Percentiles rank a stretch among this genome's conserved stretches.
Conservation (phyloP, 2,113 vertebrate genomes). For the Pelobates fuscus region DNA sequence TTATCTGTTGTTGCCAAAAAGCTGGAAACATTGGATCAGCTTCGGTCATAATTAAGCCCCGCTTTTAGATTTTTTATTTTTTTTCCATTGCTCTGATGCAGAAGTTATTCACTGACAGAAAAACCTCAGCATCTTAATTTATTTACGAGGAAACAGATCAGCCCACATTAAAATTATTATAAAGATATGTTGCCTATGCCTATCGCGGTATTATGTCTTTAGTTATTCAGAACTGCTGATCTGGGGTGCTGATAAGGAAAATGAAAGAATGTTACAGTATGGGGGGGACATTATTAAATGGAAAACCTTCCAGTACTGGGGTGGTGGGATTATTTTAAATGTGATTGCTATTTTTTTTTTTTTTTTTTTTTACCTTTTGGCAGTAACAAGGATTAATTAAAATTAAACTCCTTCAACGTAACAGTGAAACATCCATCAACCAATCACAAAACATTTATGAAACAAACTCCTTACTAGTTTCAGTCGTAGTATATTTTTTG, state of each 20-base stretch:
- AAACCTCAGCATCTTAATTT: slow-evolving; percentile 43
- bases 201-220: slow-evolving; percentile 7
- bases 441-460: no score
- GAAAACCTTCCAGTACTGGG: background rate
- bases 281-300: no score
- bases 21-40: slow-evolving; percentile 42
- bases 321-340: no score
- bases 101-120: slow-evolving; percentile 56
- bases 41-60: slow-evolving; percentile 48
- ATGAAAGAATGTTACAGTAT: background rate
- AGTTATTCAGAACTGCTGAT: background rate
- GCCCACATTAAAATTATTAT: slow-evolving; percentile 62
- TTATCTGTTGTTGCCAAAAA: slow-evolving; percentile 55
- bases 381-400: no score
- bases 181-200: slow-evolving; percentile 33
- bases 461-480: no score
- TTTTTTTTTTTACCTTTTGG: no score
- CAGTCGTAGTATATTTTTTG: no score
- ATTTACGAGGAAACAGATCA: slow-evolving; percentile 29
- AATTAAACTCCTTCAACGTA: no score
- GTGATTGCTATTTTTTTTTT: no score
- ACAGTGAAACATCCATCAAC: no score
- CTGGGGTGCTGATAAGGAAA: background rate
- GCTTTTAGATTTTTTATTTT: slow-evolving; percentile 49
- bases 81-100: slow-evolving; percentile 46